Conservation (phyloP, 2,888 invertebrate species). For the Seladonia tumulorum region DNA sequence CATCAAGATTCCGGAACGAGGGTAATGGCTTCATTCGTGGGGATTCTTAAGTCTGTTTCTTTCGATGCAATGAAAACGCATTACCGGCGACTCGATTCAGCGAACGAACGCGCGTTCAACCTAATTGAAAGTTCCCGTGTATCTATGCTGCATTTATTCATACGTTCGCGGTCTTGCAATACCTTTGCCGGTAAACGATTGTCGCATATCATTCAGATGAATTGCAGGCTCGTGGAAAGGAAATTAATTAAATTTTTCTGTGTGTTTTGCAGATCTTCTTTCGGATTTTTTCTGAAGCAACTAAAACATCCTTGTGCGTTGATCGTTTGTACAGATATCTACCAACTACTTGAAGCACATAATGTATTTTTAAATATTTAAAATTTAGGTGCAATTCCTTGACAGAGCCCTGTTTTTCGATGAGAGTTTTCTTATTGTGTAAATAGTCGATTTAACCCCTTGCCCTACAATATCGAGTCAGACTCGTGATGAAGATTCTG, state of each 20-base stretch:
- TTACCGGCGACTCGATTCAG: background rate
- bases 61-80: conserved; percentile 19
- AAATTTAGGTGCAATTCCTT: background rate
- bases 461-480: no score
- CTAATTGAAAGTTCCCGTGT: background rate
- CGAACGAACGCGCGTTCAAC: background rate
- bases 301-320: no score
- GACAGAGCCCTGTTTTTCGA: background rate
- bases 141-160: background rate
- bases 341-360: background rate
- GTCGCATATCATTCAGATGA: background rate
- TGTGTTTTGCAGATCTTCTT: no score
- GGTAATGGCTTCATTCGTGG: conserved; percentile 41
- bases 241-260: no score
- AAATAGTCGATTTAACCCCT: no score
- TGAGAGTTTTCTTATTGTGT: no score
- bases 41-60: conserved; percentile 30
- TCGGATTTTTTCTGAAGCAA: no score
- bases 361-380: background rate
- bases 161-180: background rate
- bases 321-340: background rate
- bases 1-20: background rate
- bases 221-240: background rate
- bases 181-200: background rate
- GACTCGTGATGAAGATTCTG: no score